Evolutionary conservation across 2,888 invertebrate species (phyloP), one percentile per base, ranked within the genome.

Genomic region (Prenolepis imparis): DNA sequence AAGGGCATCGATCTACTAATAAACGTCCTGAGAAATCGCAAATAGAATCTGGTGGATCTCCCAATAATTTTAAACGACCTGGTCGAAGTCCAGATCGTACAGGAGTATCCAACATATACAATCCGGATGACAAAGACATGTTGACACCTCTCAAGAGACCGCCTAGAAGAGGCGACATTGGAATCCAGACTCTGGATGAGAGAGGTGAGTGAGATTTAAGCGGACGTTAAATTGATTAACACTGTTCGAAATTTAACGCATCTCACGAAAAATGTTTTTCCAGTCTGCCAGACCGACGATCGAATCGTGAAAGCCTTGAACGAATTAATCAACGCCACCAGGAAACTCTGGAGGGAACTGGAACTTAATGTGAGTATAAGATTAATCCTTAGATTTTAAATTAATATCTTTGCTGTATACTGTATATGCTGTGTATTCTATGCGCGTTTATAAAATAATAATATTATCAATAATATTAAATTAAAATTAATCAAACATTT

Each of bases 261-360:
- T 68, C 24, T 67, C 59, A 57, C 21, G n/a, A 28, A 28, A 75
- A 21, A 15, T 32, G 28, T 86, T 84, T 84, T 90, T 83, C 12
- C 64, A 94, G 94, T 92, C 80, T 93, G 93, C 86, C 89, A 93
- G 86, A 91, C 93, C 92, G 96, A 95, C 74, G 96, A 96, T 91
- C 95, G 96, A 87, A 95, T 97, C 90, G 95, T 96, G 89, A 96
- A 96, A 93, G 96, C 96, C 6, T 94, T 97, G 88, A 96, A 96
- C 93, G 96, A 96, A 90, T 95, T 97, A 87, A 96, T 97, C 92
- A 95, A 95, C 88, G 95, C 96, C 68, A 96, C 97, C n/a, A 97
- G 96, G 92, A 94, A 96, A 77, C 96, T 98, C 61, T 96, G 97
- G 89, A 96, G 96, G 84, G 97, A 97, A 95, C 95, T 98, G 82